Evolutionary conservation across 2,888 invertebrate genomes (phyloP), one percentile per base, ranked within the genome.

Genomic region (Cataglyphis altisquamis): DNA sequence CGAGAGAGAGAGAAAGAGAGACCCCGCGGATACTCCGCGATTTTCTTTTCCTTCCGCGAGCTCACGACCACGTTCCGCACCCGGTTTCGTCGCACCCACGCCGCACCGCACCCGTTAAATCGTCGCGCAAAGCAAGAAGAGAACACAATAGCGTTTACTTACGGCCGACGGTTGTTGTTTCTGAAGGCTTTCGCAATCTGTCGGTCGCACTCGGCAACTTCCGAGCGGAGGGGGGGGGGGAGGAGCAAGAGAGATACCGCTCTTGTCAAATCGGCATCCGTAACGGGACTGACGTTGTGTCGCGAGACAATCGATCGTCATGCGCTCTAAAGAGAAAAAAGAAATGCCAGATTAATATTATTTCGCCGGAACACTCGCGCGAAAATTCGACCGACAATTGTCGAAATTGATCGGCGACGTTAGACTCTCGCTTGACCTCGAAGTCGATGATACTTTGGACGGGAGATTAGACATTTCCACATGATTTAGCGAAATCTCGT

Each of bases 161-260:
- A 95, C 95, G 95, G 95, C 94, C 95, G 94, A 95, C 93, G 94
- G 94, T 95, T 95, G 95, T 95, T 95, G 95, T 95, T 95, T 95
- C 95, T 94, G 95, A 94, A 94, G 94, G 92, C 93, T 93, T 92
- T 94, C 94, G 94, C 94, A 93, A 94, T 93, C 92, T 93, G 91
- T 94, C 94, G 94, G 93, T 91, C 92, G 90, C 87, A 91, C 92
- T 94, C 93, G 94, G 94, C 88, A 91, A 93, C 94, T 94, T 94
- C 93, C 94, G 45, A 45, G 94, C 92, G 83, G 81, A 82, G 82
- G 87, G 90, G 52, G 3, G 15, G 15, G 45, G 48, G 18, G 21
- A 21, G 21, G 21, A 21, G 52, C 6, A 8, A 52, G 18, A 18
- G 48, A 6, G 45, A 15, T 8, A 52, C n/a, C 52, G 52, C 52